These are phyloP conservation scores for Ageneiosus marmoratus DNA, from an alignment of 2,113 vertebrate species.

Conservation along the genomic window DNA sequence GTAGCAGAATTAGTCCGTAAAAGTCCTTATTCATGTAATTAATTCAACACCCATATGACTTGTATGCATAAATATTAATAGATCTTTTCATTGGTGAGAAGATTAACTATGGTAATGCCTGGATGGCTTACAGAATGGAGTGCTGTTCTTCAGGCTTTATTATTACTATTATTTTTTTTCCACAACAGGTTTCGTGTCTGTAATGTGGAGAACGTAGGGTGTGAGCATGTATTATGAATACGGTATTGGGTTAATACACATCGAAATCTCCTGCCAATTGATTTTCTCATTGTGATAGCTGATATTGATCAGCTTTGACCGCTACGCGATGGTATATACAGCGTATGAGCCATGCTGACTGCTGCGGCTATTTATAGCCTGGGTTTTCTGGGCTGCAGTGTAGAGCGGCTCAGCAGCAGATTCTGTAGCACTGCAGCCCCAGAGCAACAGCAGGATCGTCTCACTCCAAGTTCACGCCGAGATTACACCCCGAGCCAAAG, in stretches of 20 bases:
- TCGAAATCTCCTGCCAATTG: constrained; percentile 28
- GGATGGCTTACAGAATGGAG: background rate
- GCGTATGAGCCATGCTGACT: constrained; percentile 30
- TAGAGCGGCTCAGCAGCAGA: constrained; percentile 16
- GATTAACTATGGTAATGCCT: background rate
- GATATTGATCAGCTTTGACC: constrained; percentile 44
- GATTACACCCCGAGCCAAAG: constrained; percentile 13
- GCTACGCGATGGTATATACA: constrained; percentile 28
- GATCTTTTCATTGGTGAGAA: background rate
- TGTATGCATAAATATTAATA: background rate
- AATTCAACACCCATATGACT: background rate
- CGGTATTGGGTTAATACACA: constrained; percentile 13
- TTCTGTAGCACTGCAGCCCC: constrained; percentile 37
- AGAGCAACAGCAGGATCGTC: constrained; percentile 32
- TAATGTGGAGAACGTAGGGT: background rate
- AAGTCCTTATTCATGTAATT: background rate
- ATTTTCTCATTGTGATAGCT: constrained; percentile 18
- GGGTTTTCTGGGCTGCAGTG: constrained; percentile 32
- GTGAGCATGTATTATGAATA: background rate
- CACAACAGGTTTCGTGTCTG: background rate
- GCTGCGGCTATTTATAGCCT: constrained; percentile 45
- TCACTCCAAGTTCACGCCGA: background rate
- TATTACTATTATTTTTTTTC: background rate
- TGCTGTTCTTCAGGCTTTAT: background rate
- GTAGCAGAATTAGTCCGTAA: background rate